A percentile compares a stretch with the other conserved stretches of the same genome.
phyloP scores from a whole-genome alignment of 35 echinoderm and acorn worm genomes.

The Diadema setosum region DNA sequence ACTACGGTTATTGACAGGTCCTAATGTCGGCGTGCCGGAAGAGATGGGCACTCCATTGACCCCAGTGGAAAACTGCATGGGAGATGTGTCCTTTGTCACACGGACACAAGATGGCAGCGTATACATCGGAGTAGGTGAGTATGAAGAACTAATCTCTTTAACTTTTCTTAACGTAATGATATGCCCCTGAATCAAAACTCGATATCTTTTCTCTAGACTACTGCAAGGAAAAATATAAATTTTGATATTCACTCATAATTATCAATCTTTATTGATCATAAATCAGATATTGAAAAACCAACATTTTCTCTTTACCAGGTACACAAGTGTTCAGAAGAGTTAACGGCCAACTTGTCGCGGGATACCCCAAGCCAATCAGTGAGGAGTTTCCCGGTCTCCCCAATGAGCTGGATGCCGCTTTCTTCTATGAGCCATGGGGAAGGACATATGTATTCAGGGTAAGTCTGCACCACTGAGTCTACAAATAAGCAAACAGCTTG shows the following conservation, averaged over 20 bases:
- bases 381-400: slow-evolving; percentile 26
- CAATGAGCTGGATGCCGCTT: neutral
- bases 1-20: no score
- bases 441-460: slow-evolving; percentile 51
- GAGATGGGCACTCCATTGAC: neutral
- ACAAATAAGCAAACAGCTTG: no score
- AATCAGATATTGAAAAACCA: no score
- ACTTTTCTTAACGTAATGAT: no score
- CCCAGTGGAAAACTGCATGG: neutral
- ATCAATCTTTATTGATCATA: no score
- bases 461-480: neutral
- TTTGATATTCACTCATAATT: no score
- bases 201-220: no score
- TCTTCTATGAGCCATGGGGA: neutral
- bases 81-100: neutral
- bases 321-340: neutral
- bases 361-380: neutral
- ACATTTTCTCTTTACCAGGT: neutral
- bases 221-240: no score
- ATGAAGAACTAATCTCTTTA: no score
- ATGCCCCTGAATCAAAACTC: no score
- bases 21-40: neutral
- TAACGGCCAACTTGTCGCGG: neutral
- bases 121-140: neutral
- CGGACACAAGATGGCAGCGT: neutral